Percentiles rank a stretch among this genome's conserved stretches.
Conservation (phyloP, 2,797 vertebrate species). For the Euphonia xanthogaster region DNA sequence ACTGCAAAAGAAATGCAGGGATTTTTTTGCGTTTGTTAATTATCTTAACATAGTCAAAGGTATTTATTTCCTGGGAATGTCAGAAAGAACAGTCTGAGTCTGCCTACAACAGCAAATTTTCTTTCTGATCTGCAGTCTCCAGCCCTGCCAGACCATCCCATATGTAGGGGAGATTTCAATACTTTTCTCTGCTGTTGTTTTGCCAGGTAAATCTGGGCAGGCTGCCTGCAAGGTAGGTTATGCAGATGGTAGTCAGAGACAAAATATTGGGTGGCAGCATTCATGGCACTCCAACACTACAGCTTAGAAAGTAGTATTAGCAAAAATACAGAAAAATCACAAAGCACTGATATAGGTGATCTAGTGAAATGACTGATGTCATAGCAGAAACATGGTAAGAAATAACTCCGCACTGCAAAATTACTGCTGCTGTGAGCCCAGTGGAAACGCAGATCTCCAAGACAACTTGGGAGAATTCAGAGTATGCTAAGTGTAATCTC, state of each 20-base stretch:
- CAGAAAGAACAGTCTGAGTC: background rate
- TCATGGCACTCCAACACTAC: background rate
- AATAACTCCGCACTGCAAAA: background rate
- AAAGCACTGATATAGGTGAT: rapidly evolving
- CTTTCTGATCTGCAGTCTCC: background rate
- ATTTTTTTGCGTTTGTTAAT: background rate
- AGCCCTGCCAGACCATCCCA: background rate
- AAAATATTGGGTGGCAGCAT: background rate
- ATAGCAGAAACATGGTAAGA: background rate
- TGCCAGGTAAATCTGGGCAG: background rate
- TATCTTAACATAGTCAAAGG: background rate
- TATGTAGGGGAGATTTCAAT: background rate
- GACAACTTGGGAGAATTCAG: background rate
- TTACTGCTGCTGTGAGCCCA: background rate
- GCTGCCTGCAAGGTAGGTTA: background rate
- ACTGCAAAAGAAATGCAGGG: background rate
- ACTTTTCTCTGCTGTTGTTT: background rate
- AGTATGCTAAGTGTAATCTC: background rate
- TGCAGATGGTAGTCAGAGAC: background rate
- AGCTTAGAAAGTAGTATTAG: background rate
- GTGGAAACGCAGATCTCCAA: background rate
- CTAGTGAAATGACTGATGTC: background rate
- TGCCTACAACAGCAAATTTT: background rate
- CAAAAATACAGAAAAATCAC: background rate
- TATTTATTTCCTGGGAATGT: background rate